Evolutionary conservation across 35 echinoderm and acorn worm species (phyloP).

Genomic region (Ophiothrix spiculata): DNA sequence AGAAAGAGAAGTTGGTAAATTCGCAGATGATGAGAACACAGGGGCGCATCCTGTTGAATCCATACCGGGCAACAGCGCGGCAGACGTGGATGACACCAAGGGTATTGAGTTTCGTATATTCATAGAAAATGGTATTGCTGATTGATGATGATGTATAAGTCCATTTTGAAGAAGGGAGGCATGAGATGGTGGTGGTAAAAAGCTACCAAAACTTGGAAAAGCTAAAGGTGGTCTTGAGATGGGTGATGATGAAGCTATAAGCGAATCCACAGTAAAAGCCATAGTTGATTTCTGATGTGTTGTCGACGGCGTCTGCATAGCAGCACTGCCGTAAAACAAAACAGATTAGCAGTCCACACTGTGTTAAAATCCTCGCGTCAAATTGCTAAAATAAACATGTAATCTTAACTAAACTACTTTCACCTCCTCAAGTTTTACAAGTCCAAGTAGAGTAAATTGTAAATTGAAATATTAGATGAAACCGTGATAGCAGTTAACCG

Average conservation of each 20-base stretch:
- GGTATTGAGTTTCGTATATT: conserved; percentile 12
- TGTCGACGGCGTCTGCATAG: not conserved
- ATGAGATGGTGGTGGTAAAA: conserved; percentile 18
- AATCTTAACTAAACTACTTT: too few relatives aligned
- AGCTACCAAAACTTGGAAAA: conserved; percentile 23
- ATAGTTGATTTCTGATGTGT: conserved; percentile 1
- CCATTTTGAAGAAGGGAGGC: conserved; percentile 26
- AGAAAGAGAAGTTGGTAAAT: not conserved
- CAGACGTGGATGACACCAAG: conserved; percentile 8
- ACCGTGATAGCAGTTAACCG: not conserved
- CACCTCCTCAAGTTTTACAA: too few relatives aligned
- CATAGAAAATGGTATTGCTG: not conserved
- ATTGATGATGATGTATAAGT: conserved; percentile 25
- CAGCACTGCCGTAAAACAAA: not conserved
- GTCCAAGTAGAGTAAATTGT: too few relatives aligned
- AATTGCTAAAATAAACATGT: too few relatives aligned
- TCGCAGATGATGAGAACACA: not conserved
- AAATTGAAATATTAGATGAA: not conserved
- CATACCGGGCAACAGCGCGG: not conserved
- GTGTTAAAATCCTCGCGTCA: too few relatives aligned
- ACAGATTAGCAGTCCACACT: too few relatives aligned
- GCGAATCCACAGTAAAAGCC: conserved; percentile 35
- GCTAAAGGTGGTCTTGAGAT: conserved; percentile 12
- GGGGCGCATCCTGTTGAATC: not conserved
- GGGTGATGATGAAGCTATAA: conserved; percentile 24